Evolutionary conservation across 2,888 invertebrate genomes (phyloP).

Genomic region (Ophion costatus): DNA sequence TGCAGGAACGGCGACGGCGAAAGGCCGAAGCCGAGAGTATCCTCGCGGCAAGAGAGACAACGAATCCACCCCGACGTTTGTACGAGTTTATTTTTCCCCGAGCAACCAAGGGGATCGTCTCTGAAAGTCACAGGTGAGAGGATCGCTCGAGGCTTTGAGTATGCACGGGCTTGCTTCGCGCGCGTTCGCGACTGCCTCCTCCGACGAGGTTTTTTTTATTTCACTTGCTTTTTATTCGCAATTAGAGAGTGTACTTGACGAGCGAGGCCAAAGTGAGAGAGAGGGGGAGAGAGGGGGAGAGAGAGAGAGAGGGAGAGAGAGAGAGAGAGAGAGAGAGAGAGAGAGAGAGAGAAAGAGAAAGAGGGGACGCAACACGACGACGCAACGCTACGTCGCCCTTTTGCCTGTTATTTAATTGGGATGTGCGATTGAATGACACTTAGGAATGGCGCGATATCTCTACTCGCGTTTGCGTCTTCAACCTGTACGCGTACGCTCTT

Average conservation of each 20-base stretch:
- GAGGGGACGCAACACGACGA: constrained; percentile 53
- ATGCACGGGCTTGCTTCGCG: constrained; percentile 33
- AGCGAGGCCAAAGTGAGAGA: constrained; percentile 32
- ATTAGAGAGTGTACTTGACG: constrained; percentile 81
- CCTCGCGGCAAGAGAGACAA: neutral
- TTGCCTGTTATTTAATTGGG: constrained; percentile 84
- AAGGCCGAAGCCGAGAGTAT: neutral
- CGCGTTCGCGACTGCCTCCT: constrained; percentile 36
- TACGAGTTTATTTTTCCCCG: constrained; percentile 14
- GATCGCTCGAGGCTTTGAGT: constrained; percentile 32
- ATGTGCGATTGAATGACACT: constrained; percentile 83
- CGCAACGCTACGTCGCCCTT: constrained; percentile 83
- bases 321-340: neutral
- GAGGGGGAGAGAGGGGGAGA: neutral
- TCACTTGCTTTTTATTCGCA: constrained; percentile 78
- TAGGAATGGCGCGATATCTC: constrained; percentile 60
- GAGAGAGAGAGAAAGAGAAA: neutral
- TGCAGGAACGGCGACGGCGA: neutral
- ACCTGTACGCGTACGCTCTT: constrained; percentile 4
- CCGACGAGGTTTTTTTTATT: constrained; percentile 73
- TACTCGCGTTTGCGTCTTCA: constrained; percentile 9
- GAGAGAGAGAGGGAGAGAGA: too few relatives aligned
- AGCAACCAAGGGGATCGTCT: constrained; percentile 54
- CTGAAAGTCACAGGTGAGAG: constrained; percentile 55
- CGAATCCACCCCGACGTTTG: too few relatives aligned